Base-by-base conservation (phyloP, 2,888 invertebrate species). In the Oscheius onirici region DNA sequence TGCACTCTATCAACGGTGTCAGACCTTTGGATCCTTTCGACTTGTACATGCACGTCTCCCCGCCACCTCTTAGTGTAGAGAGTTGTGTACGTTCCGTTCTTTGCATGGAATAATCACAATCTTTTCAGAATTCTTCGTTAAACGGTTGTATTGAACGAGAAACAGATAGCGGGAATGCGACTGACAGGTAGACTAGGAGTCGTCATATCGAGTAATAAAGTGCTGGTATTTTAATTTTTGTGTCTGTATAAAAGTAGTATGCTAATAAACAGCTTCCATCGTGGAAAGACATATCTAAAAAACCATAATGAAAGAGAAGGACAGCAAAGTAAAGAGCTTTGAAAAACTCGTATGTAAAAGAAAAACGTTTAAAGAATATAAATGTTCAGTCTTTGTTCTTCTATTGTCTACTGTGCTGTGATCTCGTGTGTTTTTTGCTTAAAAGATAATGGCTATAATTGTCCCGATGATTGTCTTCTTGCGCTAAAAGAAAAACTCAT, bases 171-270 rank as follows among this genome's bases (percentile, higher is more conserved):
- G 58, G 63, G n/a, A 26, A 63, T 26, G 49, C 17, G 24, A 63
- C 63, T 17, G 63, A 63, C 13, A 63, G 63, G 34, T 63, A 34
- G 26, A 49, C 17, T 8, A 46, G 5, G 22, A 46, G 8, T 55
- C 54, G 11, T n/a, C 54, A 34, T 34, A 34, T 34, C 26, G 22
- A 22, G 26, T 11, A 15, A n/a, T 11, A 24, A 55, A 26, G 11
- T 20, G 8, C 5, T 55, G 54, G 26, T 1, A 1, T n/a, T 26
- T 44, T 22, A 49, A 46, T 1, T 43, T n/a, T 34, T 34, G 34
- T 63, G 17, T 49, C 34, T 63, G 63, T 63, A 63, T n/a, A 63
- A 40, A 60, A 20, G 11, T 24, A 55, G n/a, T 55, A 13, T 10
- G 26, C 55, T 51, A 34, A 34, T 34, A 34, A 34, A 34, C 3